These are phyloP conservation scores for Pentalonia nigronervosa DNA, from an alignment of 1,140 invertebrate species.

Conservation along the genomic window DNA sequence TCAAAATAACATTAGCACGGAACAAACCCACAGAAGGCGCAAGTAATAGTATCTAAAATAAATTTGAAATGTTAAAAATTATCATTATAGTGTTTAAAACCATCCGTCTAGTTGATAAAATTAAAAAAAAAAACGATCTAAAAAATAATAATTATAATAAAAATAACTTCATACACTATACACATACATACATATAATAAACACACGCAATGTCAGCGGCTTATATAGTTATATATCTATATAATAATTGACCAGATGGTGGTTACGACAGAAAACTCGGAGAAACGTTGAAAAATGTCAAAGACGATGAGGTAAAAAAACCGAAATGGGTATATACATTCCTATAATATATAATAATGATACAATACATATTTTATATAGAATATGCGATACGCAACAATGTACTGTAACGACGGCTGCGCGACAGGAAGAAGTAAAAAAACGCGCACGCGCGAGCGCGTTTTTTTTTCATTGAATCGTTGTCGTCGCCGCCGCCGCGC, in stretches of 20 bases:
- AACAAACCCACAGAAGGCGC: not conserved
- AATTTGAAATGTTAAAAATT: not conserved
- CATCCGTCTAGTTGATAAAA: constrained; percentile 35
- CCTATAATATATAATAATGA: not conserved
- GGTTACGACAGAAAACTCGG: constrained; percentile 16
- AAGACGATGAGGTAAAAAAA: constrained; percentile 11
- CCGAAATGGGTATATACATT: not conserved
- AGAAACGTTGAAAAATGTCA: constrained; percentile 49
- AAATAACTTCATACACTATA: not conserved
- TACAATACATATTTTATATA: constrained; percentile 16
- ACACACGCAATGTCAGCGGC: not conserved
- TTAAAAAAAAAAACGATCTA: not conserved
- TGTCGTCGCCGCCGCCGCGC: not conserved
- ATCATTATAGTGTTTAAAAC: constrained; percentile 41
- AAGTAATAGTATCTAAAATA: not conserved
- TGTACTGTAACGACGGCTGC: not conserved
- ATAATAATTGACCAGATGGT: constrained; percentile 47
- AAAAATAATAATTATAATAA: constrained; percentile 18
- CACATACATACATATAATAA: not conserved
- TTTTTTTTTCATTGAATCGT: constrained; percentile 48
- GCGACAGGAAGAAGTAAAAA: not conserved
- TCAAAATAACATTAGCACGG: not conserved
- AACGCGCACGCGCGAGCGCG: not conserved
- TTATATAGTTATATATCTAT: not conserved
- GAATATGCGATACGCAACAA: not conserved